These are phyloP conservation scores for Musca domestica DNA, from an alignment of 1,140 invertebrate species.

Conservation along the genomic window DNA sequence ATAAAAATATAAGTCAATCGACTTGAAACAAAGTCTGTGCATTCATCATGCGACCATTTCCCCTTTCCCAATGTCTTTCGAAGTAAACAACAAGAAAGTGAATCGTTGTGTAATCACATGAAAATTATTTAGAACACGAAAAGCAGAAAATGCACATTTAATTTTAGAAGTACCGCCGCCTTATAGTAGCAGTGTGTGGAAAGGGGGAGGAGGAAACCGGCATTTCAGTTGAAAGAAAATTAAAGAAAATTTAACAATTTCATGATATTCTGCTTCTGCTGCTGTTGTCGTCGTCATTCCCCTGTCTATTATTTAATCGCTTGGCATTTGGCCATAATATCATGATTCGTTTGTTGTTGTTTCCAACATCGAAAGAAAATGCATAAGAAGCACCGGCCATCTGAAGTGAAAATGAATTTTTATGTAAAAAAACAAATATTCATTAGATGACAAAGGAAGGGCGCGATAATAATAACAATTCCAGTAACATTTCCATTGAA, in stretches of 20 bases:
- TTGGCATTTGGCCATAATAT: constrained; percentile 20
- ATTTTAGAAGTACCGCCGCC: background rate
- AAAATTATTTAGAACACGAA: constrained; percentile 19
- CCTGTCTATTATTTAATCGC: constrained; percentile 19
- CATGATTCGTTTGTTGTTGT: background rate
- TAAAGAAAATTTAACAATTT: too few species aligned
- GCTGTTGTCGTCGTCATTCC: constrained; percentile 2
- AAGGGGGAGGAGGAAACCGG: background rate
- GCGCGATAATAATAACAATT: too few species aligned
- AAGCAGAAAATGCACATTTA: constrained; percentile 8
- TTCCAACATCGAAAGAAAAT: background rate
- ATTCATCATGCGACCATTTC: too few species aligned
- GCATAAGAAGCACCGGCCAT: constrained; percentile 13
- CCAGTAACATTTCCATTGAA: too few species aligned
- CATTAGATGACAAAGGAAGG: too few species aligned
- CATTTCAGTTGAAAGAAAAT: background rate
- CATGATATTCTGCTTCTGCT: constrained; percentile 3
- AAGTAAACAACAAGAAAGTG: background rate
- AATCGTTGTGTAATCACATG: constrained; percentile 5
- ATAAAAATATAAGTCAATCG: too few species aligned
- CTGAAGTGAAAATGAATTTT: background rate
- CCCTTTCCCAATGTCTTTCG: too few species aligned
- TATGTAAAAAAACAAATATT: too few species aligned
- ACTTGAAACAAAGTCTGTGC: too few species aligned
- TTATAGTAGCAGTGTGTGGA: background rate